Evolutionary conservation across 2,888 invertebrate genomes (phyloP).

Genomic region (Fabriciana adippe): DNA sequence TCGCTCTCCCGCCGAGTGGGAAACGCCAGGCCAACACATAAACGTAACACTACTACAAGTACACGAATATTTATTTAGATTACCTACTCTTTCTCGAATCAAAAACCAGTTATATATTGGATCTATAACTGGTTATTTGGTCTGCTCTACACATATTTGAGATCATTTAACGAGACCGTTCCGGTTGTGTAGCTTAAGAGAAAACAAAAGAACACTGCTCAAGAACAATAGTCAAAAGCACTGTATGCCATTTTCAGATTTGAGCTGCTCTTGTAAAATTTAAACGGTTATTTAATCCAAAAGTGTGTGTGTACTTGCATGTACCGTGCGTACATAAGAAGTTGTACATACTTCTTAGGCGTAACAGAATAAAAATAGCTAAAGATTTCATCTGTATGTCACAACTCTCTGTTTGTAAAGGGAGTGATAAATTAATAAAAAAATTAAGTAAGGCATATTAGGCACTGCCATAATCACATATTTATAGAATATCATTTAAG

Average conservation of each 20-base stretch:
- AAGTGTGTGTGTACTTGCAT: too few relatives aligned
- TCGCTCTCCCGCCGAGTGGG: constrained; percentile 72
- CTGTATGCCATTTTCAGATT: constrained; percentile 1
- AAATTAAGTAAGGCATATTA: too few relatives aligned
- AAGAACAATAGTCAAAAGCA: constrained; percentile 6
- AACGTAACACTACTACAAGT: constrained; percentile 40
- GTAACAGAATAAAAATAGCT: too few relatives aligned
- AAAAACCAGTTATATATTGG: constrained; percentile 33
- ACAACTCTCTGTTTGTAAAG: too few relatives aligned
- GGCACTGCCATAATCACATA: too few relatives aligned
- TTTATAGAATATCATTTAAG: too few relatives aligned
- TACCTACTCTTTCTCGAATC: constrained; percentile 33
- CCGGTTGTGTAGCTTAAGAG: constrained; percentile 16
- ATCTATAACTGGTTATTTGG: constrained; percentile 32
- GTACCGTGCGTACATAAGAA: neutral
- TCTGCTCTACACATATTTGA: constrained; percentile 30
- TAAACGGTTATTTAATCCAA: neutral
- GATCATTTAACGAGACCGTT: constrained; percentile 27
- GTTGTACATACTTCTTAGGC: too few relatives aligned
- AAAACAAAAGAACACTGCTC: constrained; percentile 6
- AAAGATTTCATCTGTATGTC: too few relatives aligned
- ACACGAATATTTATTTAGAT: constrained; percentile 37
- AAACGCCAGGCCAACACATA: constrained; percentile 59
- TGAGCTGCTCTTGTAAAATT: neutral
- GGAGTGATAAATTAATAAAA: too few relatives aligned